Conservation (phyloP, 2,888 invertebrate species). For the Diarsia mendica region DNA sequence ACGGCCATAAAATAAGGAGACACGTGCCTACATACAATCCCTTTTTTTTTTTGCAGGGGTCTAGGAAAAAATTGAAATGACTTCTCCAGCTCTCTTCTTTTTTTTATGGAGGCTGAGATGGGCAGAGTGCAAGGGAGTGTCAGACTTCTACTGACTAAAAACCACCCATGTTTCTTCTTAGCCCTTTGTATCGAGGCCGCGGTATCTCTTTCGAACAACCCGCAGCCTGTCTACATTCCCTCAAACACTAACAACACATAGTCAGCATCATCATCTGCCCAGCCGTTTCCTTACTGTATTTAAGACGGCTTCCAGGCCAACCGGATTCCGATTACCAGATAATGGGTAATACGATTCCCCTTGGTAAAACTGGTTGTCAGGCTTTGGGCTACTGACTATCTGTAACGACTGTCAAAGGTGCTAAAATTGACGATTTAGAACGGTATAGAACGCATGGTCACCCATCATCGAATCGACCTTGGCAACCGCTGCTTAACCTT, state of each 20-base stretch:
- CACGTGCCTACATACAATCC: background rate
- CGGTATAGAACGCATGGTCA: too few relatives aligned
- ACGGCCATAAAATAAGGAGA: conserved; percentile 2
- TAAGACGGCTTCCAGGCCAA: background rate
- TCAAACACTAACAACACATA: conserved; percentile 6
- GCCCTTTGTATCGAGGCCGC: too few relatives aligned
- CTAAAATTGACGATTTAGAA: too few relatives aligned
- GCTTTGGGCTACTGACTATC: background rate
- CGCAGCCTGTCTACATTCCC: too few relatives aligned
- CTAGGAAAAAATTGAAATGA: too few relatives aligned
- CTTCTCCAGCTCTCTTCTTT: too few relatives aligned
- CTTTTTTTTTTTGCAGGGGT: too few relatives aligned
- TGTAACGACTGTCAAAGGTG: background rate
- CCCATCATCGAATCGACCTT: background rate
- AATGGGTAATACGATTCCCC: background rate
- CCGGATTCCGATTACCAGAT: background rate
- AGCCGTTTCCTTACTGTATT: background rate
- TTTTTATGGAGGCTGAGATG: too few relatives aligned
- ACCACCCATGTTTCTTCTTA: too few relatives aligned
- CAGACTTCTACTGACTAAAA: too few relatives aligned
- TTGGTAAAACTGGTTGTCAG: background rate
- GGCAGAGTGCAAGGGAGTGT: too few relatives aligned
- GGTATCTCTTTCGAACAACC: too few relatives aligned
- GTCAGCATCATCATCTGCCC: background rate
- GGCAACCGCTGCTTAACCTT: background rate